Evolutionary conservation across 2,113 vertebrate genomes (phyloP), one percentile per base, ranked within the genome.

Genomic region (Benitochromis conjunctus): DNA sequence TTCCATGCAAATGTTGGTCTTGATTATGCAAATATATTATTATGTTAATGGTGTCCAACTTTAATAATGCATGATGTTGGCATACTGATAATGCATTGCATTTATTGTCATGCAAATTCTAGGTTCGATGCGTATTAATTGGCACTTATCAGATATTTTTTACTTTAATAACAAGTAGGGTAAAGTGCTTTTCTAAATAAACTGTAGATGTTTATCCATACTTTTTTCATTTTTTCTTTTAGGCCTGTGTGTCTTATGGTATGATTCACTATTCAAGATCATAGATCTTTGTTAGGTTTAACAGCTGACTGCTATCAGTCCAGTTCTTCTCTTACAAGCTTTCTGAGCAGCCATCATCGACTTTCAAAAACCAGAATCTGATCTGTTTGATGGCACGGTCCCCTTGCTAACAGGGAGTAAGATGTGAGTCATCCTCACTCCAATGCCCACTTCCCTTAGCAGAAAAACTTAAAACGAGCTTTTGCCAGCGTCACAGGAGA

Each of bases 11-110:
- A 95, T 94, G 54, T 48, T 55, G 56, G 71, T 81, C 88, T 90
- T 95, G 92, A 95, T 95, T 95, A 95, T 96, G 95, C 90, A 83
- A 95, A 95, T 95, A 82, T 88, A 93, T 93, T 69, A 95, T 93
- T 93, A 96, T 95, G 94, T 93, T 95, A 95, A 95, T 95, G 64
- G 55, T 48, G 83, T 18, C 60, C 89, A 90, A 93, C 91, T 93
- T 96, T 95, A 96, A 95, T 95, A 94, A 95, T 95, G 93, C 93
- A 96, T 94, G 95, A 94, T 92, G 92, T 87, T 91, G 94, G 92
- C 91, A 94, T 96, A 95, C 94, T 95, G 94, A 94, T 92, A 94
- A 95, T 83, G 80, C 89, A 83, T 87, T 87, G 95, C 93, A 90
- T 92, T 82, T 82, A 92, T 94, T 94, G 81, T 91, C 88, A 93